Percentiles rank a stretch among this genome's conserved stretches.
phyloP scores from a whole-genome alignment of 1,140 invertebrate species.

The Musca vetustissima region DNA sequence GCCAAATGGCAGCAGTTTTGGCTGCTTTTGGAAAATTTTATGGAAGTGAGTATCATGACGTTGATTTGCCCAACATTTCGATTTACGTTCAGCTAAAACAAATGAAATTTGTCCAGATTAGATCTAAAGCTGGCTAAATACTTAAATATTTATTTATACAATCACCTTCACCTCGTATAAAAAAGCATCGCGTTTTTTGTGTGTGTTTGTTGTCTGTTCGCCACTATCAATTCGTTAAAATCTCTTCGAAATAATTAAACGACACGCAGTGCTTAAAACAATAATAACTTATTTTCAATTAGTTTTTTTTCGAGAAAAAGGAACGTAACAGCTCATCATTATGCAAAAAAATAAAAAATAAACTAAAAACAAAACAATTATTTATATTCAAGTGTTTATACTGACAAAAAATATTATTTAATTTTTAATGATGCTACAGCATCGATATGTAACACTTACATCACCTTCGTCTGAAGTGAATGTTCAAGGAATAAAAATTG shows the following conservation, averaged over 20 bases:
- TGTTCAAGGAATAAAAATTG: no score
- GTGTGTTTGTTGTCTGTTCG: no score
- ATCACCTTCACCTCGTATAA: conserved; percentile 1
- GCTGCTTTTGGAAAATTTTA: conserved; percentile 85
- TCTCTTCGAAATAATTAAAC: background rate
- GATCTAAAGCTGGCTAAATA: background rate
- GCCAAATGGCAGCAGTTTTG: conserved; percentile 86
- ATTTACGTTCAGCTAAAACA: background rate
- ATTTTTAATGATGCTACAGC: background rate
- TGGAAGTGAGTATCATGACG: conserved; percentile 70
- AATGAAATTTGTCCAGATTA: conserved; percentile 7
- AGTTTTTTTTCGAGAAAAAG: background rate
- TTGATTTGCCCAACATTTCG: background rate
- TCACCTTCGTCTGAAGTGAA: no score
- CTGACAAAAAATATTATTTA: background rate
- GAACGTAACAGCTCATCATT: background rate
- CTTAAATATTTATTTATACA: conserved; percentile 3
- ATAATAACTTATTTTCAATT: conserved; percentile 16
- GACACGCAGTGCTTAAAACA: background rate
- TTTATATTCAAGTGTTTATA: no score
- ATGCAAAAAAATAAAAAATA: conserved; percentile 4
- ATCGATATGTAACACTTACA: no score
- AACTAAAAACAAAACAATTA: no score
- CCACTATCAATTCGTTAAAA: background rate
- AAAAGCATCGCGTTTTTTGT: background rate